phyloP scores from a whole-genome alignment of 2,113 vertebrate species.

The Onychostruthus taczanowskii region DNA sequence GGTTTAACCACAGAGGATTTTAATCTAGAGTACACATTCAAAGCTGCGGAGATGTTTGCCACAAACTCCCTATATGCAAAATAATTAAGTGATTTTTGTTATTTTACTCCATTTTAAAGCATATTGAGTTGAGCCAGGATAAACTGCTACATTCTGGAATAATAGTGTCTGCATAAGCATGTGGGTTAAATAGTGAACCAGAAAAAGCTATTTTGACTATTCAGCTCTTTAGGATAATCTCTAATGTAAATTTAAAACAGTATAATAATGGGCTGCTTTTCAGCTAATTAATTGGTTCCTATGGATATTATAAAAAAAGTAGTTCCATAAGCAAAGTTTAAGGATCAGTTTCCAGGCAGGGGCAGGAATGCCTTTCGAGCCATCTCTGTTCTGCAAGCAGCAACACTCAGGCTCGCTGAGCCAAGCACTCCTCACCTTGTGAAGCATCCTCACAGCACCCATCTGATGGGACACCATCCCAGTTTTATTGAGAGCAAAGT shows the following conservation, averaged over 20 bases:
- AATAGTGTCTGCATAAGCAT: not conserved
- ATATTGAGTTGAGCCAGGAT: not conserved
- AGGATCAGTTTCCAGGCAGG: not conserved
- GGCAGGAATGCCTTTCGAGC: not conserved
- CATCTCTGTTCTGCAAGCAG: not conserved
- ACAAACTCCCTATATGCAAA: not conserved
- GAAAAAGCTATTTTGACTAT: not conserved
- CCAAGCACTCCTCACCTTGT: not conserved
- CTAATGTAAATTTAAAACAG: not conserved
- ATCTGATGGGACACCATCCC: not conserved
- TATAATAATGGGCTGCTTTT: not conserved
- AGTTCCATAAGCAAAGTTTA: not conserved
- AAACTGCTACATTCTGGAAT: not conserved
- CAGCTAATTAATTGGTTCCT: not conserved
- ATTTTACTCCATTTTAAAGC: not conserved
- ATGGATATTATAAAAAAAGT: not conserved
- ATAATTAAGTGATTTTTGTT: not conserved
- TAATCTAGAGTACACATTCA: not conserved
- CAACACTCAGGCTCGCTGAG: rapidly evolving
- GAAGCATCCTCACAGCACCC: not conserved
- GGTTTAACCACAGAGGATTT: not conserved
- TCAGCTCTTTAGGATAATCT: not conserved
- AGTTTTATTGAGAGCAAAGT: not conserved
- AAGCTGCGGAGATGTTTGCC: not conserved
- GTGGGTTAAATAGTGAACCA: not conserved